Conservation (phyloP, 2,113 vertebrate genomes). For the Thermophis baileyi region DNA sequence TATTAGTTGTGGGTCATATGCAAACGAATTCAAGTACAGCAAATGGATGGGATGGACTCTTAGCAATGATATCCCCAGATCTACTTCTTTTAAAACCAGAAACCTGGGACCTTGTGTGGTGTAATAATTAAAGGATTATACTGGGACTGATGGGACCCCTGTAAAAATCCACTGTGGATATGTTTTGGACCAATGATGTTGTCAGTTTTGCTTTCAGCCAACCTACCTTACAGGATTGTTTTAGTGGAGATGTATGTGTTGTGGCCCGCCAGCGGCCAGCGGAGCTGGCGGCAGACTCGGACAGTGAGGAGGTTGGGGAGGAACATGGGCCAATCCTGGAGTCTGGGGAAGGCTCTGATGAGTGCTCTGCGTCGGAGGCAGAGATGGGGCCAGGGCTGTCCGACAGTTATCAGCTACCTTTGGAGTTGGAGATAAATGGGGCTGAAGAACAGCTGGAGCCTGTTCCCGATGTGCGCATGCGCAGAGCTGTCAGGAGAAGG, state of each 20-base stretch:
- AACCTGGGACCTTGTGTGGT: neutral
- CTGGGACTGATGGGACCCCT: neutral
- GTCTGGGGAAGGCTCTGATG: too few relatives aligned
- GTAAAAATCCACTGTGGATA: neutral
- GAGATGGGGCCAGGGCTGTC: too few relatives aligned
- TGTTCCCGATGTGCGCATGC: too few relatives aligned
- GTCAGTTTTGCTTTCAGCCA: neutral
- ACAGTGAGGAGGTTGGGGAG: too few relatives aligned
- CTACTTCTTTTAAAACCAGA: neutral
- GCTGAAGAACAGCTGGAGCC: too few relatives aligned
- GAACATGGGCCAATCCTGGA: too few relatives aligned
- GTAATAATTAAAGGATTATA: neutral
- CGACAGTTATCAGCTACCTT: too few relatives aligned
- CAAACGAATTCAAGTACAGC: neutral
- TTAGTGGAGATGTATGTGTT: neutral
- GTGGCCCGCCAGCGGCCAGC: too few relatives aligned
- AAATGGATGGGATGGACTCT: neutral
- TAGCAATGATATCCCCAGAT: neutral
- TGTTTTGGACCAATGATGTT: neutral
- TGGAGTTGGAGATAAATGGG: too few relatives aligned
- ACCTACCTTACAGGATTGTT: neutral
- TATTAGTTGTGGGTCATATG: neutral
- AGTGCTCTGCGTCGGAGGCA: too few relatives aligned
- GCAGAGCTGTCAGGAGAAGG: too few relatives aligned
- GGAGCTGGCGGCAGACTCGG: too few relatives aligned